Base-by-base conservation (phyloP, 2,888 invertebrate genomes). In the Tachina fera region DNA sequence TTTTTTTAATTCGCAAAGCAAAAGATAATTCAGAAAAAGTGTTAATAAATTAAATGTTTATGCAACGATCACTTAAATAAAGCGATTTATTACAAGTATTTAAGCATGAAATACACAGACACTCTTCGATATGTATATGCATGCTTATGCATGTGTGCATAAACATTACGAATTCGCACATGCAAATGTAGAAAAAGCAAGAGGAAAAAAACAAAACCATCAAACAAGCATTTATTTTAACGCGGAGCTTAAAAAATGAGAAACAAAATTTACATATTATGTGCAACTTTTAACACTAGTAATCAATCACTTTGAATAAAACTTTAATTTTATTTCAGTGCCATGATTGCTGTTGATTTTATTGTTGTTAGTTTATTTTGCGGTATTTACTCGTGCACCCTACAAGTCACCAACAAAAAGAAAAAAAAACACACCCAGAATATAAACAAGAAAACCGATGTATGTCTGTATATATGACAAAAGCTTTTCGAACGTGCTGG, bases 251-350 rank as follows among this genome's bases (percentile, higher is more conserved):
- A 61, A 67, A 65, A 80, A 41, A 19, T 56, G 63, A 60, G 10
- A 83, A 60, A 60, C 56, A 79, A 79, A 77, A 81, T 81, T 81
- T 77, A 60, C 84, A 81, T 84, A 81, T 68, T 72, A 68, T 77
- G 81, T 81, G 76, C 43, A 84, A 81, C 72, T 81, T 81, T 84
- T 81, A 81, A 84, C 76, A 81, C 81, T 49, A 77, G 81, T 68
- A 81, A 84, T 84, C 84, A 84, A 84, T 84, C 84, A 84, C 81
- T 72, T 76, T 77, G 81, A 72, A 77, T 81, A 84, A 75, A 84
- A 81, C 65, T 81, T 81, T 72, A 77, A 72, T 84, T 77, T 80
- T 53, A 77, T 81, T 81, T 77, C 70, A 77, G 71, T 72, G 58
- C 51, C 61, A 41, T 63, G 43, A 19, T 68, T 72, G 58, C 56